Conservation (phyloP, 2,113 vertebrate species). For the Xenus cinereus region DNA sequence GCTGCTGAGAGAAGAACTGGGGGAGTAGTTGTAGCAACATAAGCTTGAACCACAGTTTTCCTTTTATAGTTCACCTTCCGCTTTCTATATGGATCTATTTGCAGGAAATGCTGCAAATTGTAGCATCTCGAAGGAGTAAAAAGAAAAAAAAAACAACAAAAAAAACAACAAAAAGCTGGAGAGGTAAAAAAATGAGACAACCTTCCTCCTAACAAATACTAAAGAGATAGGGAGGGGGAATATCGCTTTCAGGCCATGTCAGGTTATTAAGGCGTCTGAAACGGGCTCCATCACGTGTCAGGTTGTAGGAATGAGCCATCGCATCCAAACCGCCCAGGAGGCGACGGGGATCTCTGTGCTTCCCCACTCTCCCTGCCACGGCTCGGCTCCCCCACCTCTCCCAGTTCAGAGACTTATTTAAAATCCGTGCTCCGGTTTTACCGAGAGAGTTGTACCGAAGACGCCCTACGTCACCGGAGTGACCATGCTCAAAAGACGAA, state of each 20-base stretch:
- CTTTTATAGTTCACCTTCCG: conserved; percentile 57
- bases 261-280: not conserved
- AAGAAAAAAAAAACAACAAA: not conserved
- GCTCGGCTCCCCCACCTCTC: not conserved
- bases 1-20: conserved; percentile 13
- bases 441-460: not conserved
- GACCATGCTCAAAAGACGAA: not conserved
- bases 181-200: not conserved
- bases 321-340: not conserved
- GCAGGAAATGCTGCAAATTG: conserved; percentile 7
- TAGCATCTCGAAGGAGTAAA: not conserved
- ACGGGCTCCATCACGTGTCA: not conserved
- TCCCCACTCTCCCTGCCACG: not conserved
- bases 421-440: not conserved
- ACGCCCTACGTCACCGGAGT: not conserved
- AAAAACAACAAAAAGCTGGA: not conserved
- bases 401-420: not conserved
- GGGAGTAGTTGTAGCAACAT: conserved; percentile 49
- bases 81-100: conserved; percentile 35
- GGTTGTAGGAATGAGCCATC: not conserved
- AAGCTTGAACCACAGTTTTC: conserved; percentile 11
- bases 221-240: not conserved
- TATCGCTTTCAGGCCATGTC: not conserved
- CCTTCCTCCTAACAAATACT: not conserved
- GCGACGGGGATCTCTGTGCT: not conserved